Conservation (phyloP, 2,888 invertebrate genomes). For the Plagodis dolabraria region DNA sequence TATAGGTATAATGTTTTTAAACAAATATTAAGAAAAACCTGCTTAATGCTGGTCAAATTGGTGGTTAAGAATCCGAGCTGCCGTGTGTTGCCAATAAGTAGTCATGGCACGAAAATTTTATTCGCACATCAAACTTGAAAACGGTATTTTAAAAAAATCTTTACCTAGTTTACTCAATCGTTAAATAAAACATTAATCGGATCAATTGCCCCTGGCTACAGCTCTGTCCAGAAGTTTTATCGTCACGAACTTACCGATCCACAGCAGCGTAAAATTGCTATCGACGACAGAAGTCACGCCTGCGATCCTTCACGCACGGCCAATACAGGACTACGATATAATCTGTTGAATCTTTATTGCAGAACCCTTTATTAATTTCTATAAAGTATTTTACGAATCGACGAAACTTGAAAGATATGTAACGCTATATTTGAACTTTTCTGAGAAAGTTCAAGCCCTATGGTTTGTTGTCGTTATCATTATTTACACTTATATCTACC, state of each 20-base stretch:
- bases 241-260: slow-evolving; percentile 47
- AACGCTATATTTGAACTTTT: neutral
- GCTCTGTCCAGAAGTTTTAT: slow-evolving; percentile 53
- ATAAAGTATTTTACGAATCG: slow-evolving; percentile 2
- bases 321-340: slow-evolving; percentile 36
- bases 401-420: neutral
- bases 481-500: too few species aligned
- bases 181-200: too few species aligned
- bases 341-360: slow-evolving; percentile 15
- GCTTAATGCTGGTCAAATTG: too few species aligned
- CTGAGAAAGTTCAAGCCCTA: neutral
- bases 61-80: too few species aligned
- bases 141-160: too few species aligned
- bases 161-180: too few species aligned
- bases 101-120: too few species aligned
- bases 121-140: too few species aligned
- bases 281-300: slow-evolving; percentile 59
- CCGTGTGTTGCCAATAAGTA: too few species aligned
- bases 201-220: slow-evolving; percentile 17
- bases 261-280: slow-evolving; percentile 62
- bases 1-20: too few species aligned
- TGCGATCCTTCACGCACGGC: slow-evolving; percentile 60
- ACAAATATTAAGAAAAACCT: too few species aligned
- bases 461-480: too few species aligned
- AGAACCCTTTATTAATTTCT: slow-evolving; percentile 3